Evolutionary conservation across 2,888 invertebrate genomes (phyloP).

Genomic region (Clitarchus hookeri): DNA sequence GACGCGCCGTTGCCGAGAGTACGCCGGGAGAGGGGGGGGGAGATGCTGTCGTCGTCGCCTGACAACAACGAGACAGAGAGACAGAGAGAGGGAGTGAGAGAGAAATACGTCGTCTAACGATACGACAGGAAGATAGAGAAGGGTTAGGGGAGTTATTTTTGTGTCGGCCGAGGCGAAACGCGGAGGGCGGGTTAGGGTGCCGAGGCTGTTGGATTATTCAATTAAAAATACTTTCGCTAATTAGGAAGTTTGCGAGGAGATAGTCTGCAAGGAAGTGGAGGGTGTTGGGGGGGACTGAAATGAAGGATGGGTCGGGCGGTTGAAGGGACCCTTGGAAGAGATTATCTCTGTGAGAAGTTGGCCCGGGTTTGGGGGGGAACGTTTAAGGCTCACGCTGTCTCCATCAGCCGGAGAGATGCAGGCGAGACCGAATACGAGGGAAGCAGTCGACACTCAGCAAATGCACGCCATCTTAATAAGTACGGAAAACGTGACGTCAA

Average conservation of each 20-base stretch:
- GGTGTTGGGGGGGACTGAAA: background rate
- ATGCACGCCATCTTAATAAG: too few relatives aligned
- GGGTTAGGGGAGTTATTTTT: background rate
- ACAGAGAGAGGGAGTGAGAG: too few relatives aligned
- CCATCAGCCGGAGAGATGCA: too few relatives aligned
- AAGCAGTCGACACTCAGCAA: too few relatives aligned
- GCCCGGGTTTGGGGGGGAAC: background rate
- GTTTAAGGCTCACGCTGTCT: background rate
- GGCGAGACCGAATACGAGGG: too few relatives aligned
- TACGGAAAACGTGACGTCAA: too few relatives aligned
- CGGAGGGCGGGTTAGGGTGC: background rate
- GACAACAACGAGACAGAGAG: background rate
- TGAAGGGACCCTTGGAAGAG: background rate
- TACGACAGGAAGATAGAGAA: background rate
- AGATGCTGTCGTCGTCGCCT: background rate
- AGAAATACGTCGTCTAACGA: too few relatives aligned
- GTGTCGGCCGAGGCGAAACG: background rate
- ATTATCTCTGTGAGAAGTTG: conserved; percentile 6
- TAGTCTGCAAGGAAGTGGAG: background rate
- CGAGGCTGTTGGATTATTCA: conserved; percentile 1
- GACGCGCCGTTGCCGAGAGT: background rate
- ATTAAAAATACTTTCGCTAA: conserved; percentile 24
- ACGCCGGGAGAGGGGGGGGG: background rate
- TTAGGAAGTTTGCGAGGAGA: conserved; percentile 25
- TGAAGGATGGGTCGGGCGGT: background rate